phyloP scores from a whole-genome alignment of 2,888 invertebrate genomes.

The Physocephala rufipes region DNA sequence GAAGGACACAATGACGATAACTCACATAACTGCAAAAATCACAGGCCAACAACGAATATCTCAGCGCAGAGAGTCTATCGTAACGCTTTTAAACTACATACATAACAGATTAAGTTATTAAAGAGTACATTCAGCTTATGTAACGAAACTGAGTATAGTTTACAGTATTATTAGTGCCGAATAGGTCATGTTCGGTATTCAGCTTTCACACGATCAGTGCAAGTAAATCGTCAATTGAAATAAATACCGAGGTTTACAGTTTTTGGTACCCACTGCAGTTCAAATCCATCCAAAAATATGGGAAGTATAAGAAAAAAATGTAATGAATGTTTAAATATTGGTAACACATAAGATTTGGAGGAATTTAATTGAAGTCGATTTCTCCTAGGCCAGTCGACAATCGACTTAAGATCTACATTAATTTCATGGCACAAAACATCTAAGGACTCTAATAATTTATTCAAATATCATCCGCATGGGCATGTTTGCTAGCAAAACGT shows the following conservation, averaged over 20 bases:
- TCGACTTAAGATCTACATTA: not conserved
- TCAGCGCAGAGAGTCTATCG: too few relatives aligned
- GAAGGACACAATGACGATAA: not conserved
- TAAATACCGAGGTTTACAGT: not conserved
- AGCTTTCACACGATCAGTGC: not conserved
- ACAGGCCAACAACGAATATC: too few relatives aligned
- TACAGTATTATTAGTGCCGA: not conserved
- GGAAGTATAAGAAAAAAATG: not conserved
- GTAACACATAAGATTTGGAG: not conserved
- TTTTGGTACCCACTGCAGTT: not conserved
- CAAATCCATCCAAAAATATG: not conserved
- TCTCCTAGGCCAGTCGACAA: not conserved
- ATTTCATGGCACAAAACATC: not conserved
- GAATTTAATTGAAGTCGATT: not conserved
- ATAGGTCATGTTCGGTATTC: not conserved
- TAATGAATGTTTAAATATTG: not conserved
- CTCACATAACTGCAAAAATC: not conserved
- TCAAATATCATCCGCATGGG: too few relatives aligned
- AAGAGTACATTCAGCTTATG: not conserved
- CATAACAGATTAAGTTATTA: not conserved
- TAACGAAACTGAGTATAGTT: not conserved
- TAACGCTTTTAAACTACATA: not conserved
- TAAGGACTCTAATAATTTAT: not conserved
- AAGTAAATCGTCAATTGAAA: not conserved
- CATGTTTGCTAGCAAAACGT: too few relatives aligned